These are phyloP conservation scores for Tor tambroides DNA, from an alignment of 2,113 vertebrate species.

Conservation along the genomic window DNA sequence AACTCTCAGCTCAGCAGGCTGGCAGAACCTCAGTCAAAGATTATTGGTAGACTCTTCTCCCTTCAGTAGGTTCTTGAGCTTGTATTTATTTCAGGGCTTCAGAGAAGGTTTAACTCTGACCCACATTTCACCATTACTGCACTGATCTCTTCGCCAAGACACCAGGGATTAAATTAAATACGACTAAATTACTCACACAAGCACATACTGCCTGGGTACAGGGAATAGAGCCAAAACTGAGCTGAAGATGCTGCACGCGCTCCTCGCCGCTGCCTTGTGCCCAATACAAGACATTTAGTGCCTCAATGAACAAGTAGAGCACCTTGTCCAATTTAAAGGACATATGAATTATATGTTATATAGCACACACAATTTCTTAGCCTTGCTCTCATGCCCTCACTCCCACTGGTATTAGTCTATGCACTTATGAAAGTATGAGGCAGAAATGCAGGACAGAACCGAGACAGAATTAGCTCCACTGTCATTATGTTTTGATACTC, in stretches of 20 bases:
- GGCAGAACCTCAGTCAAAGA: not conserved
- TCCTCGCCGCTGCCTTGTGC: conserved; percentile 29
- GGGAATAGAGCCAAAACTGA: conserved; percentile 25
- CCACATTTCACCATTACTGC: conserved; percentile 36
- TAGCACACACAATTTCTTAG: not conserved
- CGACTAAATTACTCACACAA: conserved; percentile 33
- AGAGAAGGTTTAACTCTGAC: conserved; percentile 40
- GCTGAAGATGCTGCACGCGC: not conserved
- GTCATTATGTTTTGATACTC: not conserved
- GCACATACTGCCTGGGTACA: conserved; percentile 29
- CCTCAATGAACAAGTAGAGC: conserved; percentile 49
- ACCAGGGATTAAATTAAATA: conserved; percentile 42
- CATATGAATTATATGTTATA: conserved; percentile 9
- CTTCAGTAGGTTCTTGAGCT: not conserved
- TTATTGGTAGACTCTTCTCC: not conserved
- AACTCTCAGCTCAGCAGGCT: conserved; percentile 18
- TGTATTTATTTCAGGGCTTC: conserved; percentile 23
- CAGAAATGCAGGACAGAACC: conserved; percentile 19
- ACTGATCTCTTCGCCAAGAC: conserved; percentile 34
- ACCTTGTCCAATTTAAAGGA: conserved; percentile 36
- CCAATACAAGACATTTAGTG: conserved; percentile 27
- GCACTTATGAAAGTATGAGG: not conserved
- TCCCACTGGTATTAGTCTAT: not conserved
- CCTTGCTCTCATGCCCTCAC: conserved; percentile 5
- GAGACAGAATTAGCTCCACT: not conserved